A percentile compares a stretch with the other conserved stretches of the same genome.
phyloP scores from a whole-genome alignment of 2,888 invertebrate genomes.

The Epinotia brunnichana region DNA sequence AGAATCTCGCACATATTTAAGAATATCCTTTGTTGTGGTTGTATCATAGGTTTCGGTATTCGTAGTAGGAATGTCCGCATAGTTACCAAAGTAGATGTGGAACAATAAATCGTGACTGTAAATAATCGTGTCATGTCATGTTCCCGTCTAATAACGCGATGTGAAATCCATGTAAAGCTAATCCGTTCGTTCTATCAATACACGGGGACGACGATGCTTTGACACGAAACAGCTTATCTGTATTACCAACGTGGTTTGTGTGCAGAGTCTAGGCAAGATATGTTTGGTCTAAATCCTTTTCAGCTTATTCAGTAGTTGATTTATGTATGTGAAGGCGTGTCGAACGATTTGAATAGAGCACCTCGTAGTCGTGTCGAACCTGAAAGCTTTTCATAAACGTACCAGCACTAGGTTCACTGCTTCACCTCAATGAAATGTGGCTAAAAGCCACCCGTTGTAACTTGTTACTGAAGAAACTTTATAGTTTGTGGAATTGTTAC shows the following conservation, averaged over 20 bases:
- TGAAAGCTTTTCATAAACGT: slow-evolving; percentile 81
- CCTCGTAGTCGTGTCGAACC: slow-evolving; percentile 70
- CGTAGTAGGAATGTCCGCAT: background rate
- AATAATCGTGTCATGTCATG: slow-evolving; percentile 41
- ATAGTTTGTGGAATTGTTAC: slow-evolving; percentile 45
- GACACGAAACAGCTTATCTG: slow-evolving; percentile 33
- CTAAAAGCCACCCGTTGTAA: slow-evolving; percentile 69
- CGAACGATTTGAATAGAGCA: slow-evolving; percentile 77
- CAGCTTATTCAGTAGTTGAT: slow-evolving; percentile 72
- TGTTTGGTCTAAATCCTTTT: slow-evolving; percentile 55
- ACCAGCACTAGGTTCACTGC: slow-evolving; percentile 65
- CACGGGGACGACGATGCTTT: slow-evolving; percentile 33
- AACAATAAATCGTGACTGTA: slow-evolving; percentile 26
- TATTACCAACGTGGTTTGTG: slow-evolving; percentile 3
- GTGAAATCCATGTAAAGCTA: slow-evolving; percentile 43
- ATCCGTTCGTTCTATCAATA: slow-evolving; percentile 44
- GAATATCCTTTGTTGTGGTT: too few species aligned
- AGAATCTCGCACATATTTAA: too few species aligned
- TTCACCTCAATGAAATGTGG: slow-evolving; percentile 68
- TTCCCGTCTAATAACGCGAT: slow-evolving; percentile 37
- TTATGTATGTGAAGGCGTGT: slow-evolving; percentile 73
- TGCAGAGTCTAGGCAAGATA: slow-evolving; percentile 47
- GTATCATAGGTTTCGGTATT: background rate
- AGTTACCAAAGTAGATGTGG: background rate
- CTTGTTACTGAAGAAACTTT: slow-evolving; percentile 60